Evolutionary conservation across 1,140 invertebrate species (phyloP).

Genomic region (Drosophila nikananu): DNA sequence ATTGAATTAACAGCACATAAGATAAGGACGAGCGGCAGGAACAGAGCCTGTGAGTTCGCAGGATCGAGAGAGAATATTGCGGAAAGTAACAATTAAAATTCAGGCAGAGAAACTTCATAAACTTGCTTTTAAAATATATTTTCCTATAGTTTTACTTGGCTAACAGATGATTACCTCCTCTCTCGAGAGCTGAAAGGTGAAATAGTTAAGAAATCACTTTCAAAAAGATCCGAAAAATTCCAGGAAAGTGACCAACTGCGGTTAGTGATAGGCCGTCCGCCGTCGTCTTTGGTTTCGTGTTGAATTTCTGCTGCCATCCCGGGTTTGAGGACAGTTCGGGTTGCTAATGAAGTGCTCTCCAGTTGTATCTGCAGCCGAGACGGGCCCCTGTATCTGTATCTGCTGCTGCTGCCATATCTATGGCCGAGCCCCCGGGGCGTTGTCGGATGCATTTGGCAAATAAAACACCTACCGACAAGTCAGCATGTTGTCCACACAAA

Average conservation of each 20-base stretch:
- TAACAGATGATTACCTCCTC: conserved; percentile 5
- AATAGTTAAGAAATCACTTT: conserved; percentile 42
- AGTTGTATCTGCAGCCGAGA: conserved; percentile 11
- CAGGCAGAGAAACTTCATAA: background rate
- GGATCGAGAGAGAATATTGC: background rate
- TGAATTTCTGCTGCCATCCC: background rate
- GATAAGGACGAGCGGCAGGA: conserved; percentile 9
- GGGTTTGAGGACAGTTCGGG: conserved; percentile 19
- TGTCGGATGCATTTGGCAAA: conserved; percentile 56
- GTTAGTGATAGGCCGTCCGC: conserved; percentile 56
- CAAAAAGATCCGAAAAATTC: conserved; percentile 48
- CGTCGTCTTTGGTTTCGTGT: conserved; percentile 2
- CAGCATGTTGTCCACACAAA: conserved; percentile 59
- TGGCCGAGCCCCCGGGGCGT: conserved; percentile 19
- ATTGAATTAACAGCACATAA: conserved; percentile 28
- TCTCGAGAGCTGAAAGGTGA: conserved; percentile 13
- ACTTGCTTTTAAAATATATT: background rate
- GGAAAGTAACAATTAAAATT: background rate
- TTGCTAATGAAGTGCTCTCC: conserved; percentile 73
- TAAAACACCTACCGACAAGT: conserved; percentile 57
- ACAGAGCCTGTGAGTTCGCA: background rate
- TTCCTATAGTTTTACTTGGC: too few species aligned
- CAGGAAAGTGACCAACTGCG: conserved; percentile 78
- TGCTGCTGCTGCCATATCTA: conserved; percentile 14
- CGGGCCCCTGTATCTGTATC: conserved; percentile 7